phyloP scores from a whole-genome alignment of 2,797 vertebrate species.

The Emys orbicularis region DNA sequence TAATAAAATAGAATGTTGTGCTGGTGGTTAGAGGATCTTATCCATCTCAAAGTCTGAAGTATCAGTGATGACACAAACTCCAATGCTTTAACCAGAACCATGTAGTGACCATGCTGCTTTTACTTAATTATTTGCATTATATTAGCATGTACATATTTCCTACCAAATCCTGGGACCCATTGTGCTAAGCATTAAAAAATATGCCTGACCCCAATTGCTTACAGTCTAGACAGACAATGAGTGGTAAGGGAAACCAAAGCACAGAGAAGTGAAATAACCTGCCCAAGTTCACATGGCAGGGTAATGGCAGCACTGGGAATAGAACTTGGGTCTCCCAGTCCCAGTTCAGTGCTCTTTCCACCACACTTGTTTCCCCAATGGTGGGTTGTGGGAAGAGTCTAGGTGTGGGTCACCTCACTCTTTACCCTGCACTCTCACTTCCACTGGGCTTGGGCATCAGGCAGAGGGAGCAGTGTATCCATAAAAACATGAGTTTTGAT shows the following conservation, averaged over 20 bases:
- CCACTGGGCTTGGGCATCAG: too few species aligned
- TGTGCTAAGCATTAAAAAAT: not conserved
- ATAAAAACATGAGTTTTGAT: too few species aligned
- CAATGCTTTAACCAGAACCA: not conserved
- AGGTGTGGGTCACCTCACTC: not conserved
- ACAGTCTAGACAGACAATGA: not conserved
- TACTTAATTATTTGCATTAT: not conserved
- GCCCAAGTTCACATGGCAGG: not conserved
- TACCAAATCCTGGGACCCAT: not conserved
- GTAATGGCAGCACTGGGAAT: too few species aligned
- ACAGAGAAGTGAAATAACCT: not conserved
- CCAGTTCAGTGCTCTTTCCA: not conserved
- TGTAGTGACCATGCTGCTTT: not conserved
- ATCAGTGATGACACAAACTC: not conserved
- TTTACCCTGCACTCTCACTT: not conserved
- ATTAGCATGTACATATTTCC: not conserved
- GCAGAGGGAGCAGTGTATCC: not conserved
- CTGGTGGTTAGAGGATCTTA: not conserved
- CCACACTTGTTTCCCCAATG: not conserved
- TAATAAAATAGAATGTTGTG: not conserved
- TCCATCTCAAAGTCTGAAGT: not conserved
- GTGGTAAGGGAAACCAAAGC: not conserved
- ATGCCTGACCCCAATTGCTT: not conserved
- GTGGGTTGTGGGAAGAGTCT: not conserved
- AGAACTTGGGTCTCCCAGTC: too few species aligned